phyloP scores from a whole-genome alignment of 2,888 invertebrate species.

The Chymomyza caudatula region DNA sequence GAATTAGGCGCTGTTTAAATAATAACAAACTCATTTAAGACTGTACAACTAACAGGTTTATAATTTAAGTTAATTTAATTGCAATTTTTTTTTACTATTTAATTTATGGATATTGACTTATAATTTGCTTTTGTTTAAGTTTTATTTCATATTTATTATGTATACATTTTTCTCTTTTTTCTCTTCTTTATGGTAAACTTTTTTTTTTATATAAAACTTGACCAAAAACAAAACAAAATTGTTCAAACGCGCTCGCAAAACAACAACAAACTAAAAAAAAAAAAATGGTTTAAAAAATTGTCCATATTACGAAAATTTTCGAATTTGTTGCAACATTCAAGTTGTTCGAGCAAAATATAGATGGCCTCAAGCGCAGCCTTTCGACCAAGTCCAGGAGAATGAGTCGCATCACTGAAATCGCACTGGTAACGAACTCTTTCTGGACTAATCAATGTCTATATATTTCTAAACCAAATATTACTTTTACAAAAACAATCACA shows the following conservation, averaged over 20 bases:
- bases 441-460: slow-evolving; percentile 65
- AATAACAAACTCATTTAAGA: too few species aligned
- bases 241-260: neutral
- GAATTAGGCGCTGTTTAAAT: too few species aligned
- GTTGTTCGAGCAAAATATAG: slow-evolving; percentile 94
- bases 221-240: too few species aligned
- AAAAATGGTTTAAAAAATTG: neutral
- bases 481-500: slow-evolving; percentile 11
- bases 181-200: too few species aligned
- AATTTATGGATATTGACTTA: too few species aligned
- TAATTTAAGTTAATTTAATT: too few species aligned
- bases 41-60: too few species aligned
- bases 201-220: too few species aligned
- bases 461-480: slow-evolving; percentile 24
- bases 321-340: slow-evolving; percentile 61
- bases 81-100: too few species aligned
- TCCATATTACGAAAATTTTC: neutral
- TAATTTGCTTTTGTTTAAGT: too few species aligned
- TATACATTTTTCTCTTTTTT: too few species aligned
- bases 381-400: slow-evolving; percentile 87
- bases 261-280: neutral
- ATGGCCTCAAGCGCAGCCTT: slow-evolving; percentile 89
- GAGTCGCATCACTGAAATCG: slow-evolving; percentile 89
- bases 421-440: slow-evolving; percentile 84
- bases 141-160: too few species aligned